Percentiles rank a stretch among this genome's conserved stretches.
Conservation (phyloP, 2,797 vertebrate genomes). For the Aphelocoma californica region DNA sequence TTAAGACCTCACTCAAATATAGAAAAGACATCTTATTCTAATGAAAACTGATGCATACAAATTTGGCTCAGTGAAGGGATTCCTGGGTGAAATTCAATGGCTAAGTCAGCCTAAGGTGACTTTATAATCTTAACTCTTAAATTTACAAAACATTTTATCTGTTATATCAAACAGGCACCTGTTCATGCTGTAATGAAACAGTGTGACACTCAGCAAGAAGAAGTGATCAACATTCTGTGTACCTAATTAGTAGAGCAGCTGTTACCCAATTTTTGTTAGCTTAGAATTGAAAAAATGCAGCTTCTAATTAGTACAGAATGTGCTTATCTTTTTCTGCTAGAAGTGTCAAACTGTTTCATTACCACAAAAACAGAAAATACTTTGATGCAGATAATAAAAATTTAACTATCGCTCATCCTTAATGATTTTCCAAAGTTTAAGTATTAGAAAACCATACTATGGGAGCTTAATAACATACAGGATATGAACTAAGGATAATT, state of each 20-base stretch:
- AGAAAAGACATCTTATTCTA: not conserved
- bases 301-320: constrained; percentile 41
- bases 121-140: not conserved
- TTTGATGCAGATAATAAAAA: not conserved
- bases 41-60: not conserved
- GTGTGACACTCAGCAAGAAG: not conserved
- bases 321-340: constrained; percentile 8
- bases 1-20: not conserved
- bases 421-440: not conserved
- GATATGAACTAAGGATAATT: not conserved
- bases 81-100: not conserved
- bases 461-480: not conserved
- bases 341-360: constrained; percentile 50
- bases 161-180: constrained; percentile 15
- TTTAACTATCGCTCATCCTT: constrained; percentile 2
- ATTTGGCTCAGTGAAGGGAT: not conserved
- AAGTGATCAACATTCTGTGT: constrained; percentile 32
- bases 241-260: constrained; percentile 58
- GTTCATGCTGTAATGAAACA: constrained; percentile 7
- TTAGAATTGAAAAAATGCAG: constrained; percentile 31
- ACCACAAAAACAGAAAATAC: not conserved
- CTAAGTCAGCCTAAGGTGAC: not conserved
- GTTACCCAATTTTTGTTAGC: constrained; percentile 38
- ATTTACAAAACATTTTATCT: not conserved
- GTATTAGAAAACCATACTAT: not conserved